A percentile compares a stretch with the other conserved stretches of the same genome.
phyloP scores from a whole-genome alignment of 2,797 vertebrate genomes.

The Phylloscopus collybita region DNA sequence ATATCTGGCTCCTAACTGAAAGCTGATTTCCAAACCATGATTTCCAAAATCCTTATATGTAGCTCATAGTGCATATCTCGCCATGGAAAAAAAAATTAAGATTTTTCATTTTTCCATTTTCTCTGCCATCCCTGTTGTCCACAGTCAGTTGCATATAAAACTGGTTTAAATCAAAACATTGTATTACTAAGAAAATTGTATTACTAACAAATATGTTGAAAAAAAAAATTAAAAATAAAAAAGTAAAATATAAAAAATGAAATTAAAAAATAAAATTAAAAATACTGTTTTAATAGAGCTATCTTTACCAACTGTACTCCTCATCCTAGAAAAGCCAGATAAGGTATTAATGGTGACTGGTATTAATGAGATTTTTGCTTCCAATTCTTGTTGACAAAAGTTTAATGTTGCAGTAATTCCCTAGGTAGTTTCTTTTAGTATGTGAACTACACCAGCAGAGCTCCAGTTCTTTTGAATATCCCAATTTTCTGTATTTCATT shows the following conservation, averaged over 20 bases:
- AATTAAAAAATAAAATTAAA: not conserved
- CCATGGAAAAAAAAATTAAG: not conserved
- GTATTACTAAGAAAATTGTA: not conserved
- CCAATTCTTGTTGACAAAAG: not conserved
- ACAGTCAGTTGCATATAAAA: not conserved
- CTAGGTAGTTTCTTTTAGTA: not conserved
- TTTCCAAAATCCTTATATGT: not conserved
- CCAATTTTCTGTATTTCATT: not conserved
- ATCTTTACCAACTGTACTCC: not conserved
- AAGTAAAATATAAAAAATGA: too few relatives aligned
- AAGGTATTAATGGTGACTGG: not conserved
- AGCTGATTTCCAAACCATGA: not conserved
- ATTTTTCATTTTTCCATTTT: not conserved
- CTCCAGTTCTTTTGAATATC: not conserved
- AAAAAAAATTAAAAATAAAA: not conserved
- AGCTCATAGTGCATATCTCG: not conserved
- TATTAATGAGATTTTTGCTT: slow-evolving; percentile 9
- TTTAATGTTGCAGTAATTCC: not conserved
- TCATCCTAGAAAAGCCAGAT: not conserved
- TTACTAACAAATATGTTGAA: not conserved
- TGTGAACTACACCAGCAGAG: not conserved
- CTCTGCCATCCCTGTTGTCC: not conserved
- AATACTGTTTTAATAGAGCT: not conserved
- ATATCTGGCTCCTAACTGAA: not conserved
- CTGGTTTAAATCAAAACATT: not conserved